These are phyloP conservation scores for Drosophila ustulata DNA, from an alignment of 2,888 invertebrate species.

Conservation along the genomic window DNA sequence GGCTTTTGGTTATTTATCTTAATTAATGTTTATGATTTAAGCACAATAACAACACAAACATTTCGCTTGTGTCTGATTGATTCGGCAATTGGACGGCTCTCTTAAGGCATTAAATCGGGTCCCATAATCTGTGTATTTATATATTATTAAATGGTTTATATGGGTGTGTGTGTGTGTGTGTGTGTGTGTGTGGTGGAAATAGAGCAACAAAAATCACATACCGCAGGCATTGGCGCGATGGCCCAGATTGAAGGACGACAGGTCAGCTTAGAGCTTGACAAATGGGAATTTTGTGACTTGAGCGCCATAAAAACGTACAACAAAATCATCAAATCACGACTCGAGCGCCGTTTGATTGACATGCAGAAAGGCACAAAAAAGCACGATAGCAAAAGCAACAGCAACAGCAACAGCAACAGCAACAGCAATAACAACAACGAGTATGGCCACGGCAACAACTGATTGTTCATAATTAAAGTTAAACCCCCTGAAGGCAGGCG, in stretches of 20 bases:
- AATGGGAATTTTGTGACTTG: constrained; percentile 47
- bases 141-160: constrained; percentile 57
- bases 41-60: constrained; percentile 4
- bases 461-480: constrained; percentile 79
- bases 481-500: constrained; percentile 52
- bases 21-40: constrained; percentile 48
- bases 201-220: neutral
- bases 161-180: constrained; percentile 28
- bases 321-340: constrained; percentile 80
- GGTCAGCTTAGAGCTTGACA: constrained; percentile 59
- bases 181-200: neutral
- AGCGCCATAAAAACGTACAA: constrained; percentile 33
- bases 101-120: constrained; percentile 27
- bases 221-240: constrained; percentile 3
- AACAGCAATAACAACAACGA: constrained; percentile 34
- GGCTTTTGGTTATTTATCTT: constrained; percentile 27
- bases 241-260: constrained; percentile 56
- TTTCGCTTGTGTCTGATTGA: constrained; percentile 34
- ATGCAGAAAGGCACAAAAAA: constrained; percentile 54
- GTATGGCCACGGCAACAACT: constrained; percentile 41
- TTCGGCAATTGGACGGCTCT: constrained; percentile 31
- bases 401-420: constrained; percentile 12
- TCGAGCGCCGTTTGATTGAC: constrained; percentile 75
- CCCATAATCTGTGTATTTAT: constrained; percentile 46
- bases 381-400: too few species aligned